Conservation (phyloP, 2,888 invertebrate genomes). For the Torymus tubicola region DNA sequence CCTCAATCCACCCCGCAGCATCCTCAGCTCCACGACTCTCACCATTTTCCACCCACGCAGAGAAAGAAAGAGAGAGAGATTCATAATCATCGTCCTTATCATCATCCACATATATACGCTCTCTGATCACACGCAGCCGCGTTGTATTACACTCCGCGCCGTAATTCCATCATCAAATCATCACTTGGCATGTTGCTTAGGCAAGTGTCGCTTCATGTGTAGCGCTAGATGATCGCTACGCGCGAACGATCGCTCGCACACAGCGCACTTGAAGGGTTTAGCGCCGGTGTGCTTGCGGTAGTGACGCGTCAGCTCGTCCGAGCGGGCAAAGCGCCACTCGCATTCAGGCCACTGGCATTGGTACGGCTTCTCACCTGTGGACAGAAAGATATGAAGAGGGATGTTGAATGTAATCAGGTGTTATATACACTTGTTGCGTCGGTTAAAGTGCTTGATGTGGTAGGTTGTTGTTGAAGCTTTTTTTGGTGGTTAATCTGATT, state of each 20-base stretch:
- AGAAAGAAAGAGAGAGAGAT: too few species aligned
- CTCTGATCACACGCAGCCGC: not conserved
- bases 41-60: too few species aligned
- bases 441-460: too few species aligned
- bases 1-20: too few species aligned
- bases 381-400: too few species aligned
- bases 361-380: slow-evolving; percentile 96
- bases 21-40: too few species aligned
- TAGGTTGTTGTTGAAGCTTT: too few species aligned
- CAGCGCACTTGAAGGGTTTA: slow-evolving; percentile 97
- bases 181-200: slow-evolving; percentile 81
- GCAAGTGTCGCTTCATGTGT: slow-evolving; percentile 97
- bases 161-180: not conserved
- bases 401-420: too few species aligned
- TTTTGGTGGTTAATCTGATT: too few species aligned
- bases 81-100: too few species aligned
- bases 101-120: too few species aligned
- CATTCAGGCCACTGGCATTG: slow-evolving; percentile 99
- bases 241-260: slow-evolving; percentile 96
- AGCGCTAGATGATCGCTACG: slow-evolving; percentile 96
- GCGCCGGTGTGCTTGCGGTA: slow-evolving; percentile 98
- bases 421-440: too few species aligned
- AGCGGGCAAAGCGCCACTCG: slow-evolving; percentile 97
- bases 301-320: slow-evolving; percentile 96
- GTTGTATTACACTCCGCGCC: not conserved